phyloP scores from a whole-genome alignment of 2,888 invertebrate genomes.

The Rhabditoides inermis region DNA sequence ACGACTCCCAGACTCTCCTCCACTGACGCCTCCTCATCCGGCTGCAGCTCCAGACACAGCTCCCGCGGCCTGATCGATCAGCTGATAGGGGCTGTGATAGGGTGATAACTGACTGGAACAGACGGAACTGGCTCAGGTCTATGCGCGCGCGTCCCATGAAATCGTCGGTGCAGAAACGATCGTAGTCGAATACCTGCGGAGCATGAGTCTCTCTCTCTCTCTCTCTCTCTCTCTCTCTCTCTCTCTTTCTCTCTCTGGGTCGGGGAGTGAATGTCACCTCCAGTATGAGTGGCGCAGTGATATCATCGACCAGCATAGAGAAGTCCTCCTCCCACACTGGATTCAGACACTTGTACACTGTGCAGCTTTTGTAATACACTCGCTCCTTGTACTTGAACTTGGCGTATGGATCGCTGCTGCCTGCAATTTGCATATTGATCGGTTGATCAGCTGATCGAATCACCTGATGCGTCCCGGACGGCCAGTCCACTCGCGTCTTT shows the following conservation, averaged over 20 bases:
- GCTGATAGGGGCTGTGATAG: no score
- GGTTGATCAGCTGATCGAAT: not conserved
- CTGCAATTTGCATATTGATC: slow-evolving; percentile 18
- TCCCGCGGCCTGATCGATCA: no score
- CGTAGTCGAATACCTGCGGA: slow-evolving; percentile 80
- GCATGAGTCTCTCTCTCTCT: not conserved
- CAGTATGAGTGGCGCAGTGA: slow-evolving; percentile 73
- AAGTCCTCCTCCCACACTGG: slow-evolving; percentile 97
- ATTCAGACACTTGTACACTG: slow-evolving; percentile 78
- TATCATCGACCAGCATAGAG: slow-evolving; percentile 78
- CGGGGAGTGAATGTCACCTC: no score
- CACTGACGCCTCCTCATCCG: slow-evolving; percentile 51
- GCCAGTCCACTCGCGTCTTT: slow-evolving; percentile 48
- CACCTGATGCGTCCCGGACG: slow-evolving; percentile 43
- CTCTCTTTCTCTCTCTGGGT: not conserved
- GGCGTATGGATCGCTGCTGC: slow-evolving; percentile 50
- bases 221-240: slow-evolving; percentile 1
- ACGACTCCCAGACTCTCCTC: slow-evolving; percentile 72
- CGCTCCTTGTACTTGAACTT: slow-evolving; percentile 55
- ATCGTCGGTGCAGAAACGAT: slow-evolving; percentile 83
- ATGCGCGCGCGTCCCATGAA: slow-evolving; percentile 82
- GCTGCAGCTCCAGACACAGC: no score
- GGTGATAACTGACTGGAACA: slow-evolving; percentile 5
- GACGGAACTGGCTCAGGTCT: not conserved
- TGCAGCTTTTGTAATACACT: slow-evolving; percentile 63